A percentile compares a stretch with the other conserved stretches of the same genome.
Evolutionary conservation across 1,140 invertebrate species (phyloP).

Genomic region (Drosophila biarmipes): DNA sequence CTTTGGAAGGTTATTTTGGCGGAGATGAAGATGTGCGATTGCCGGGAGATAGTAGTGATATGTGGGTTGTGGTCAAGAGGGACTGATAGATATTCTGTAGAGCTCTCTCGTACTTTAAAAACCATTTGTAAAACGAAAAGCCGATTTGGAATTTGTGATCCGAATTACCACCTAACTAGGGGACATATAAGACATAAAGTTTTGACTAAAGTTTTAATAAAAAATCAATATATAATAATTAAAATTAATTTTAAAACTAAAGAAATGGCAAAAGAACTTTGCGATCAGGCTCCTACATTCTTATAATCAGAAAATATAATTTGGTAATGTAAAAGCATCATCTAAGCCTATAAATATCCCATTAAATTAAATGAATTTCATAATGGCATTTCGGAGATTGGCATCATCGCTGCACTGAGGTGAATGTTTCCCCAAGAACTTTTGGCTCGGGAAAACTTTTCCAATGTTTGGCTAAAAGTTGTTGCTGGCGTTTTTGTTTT

Average conservation of each 20-base stretch:
- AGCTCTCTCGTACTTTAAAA: neutral
- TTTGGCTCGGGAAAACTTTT: conserved; percentile 46
- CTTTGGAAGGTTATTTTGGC: conserved; percentile 23
- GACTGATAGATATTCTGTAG: neutral
- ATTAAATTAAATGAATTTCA: conserved; percentile 53
- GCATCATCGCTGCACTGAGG: conserved; percentile 36
- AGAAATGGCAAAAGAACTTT: neutral
- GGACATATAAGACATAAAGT: no score
- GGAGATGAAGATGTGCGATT: conserved; percentile 34
- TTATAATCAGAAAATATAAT: neutral
- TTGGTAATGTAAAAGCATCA: conserved; percentile 5
- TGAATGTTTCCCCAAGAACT: conserved; percentile 73
- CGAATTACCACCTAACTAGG: no score
- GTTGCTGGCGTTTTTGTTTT: conserved; percentile 30
- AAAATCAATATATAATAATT: no score
- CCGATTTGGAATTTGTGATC: no score
- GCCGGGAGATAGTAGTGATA: conserved; percentile 27
- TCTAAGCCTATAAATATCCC: conserved; percentile 33
- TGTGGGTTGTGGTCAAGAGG: conserved; percentile 37
- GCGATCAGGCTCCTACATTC: neutral
- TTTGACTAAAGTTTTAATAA: no score
- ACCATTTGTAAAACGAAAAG: neutral
- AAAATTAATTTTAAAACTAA: no score
- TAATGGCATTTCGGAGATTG: conserved; percentile 59
- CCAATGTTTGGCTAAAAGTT: conserved; percentile 2